A percentile compares a stretch with the other conserved stretches of the same genome.
These are phyloP conservation scores for Myotis daubentonii DNA, from an alignment of 2,797 vertebrate genomes.

Conservation along the genomic window DNA sequence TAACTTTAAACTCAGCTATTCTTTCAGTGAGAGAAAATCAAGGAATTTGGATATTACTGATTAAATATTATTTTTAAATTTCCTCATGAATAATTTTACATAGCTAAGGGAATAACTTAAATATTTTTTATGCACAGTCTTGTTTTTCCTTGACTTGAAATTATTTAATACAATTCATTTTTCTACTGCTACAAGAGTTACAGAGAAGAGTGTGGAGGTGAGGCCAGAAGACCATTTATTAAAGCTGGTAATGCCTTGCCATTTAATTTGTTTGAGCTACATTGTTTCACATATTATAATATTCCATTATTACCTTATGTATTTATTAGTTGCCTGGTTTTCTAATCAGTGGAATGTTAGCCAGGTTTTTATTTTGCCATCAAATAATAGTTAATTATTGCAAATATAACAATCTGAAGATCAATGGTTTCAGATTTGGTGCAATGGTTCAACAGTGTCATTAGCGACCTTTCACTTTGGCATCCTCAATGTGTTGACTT, in stretches of 20 bases:
- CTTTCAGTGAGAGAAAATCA: slow-evolving; percentile 28
- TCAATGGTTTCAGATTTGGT: neutral
- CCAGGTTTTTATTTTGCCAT: slow-evolving; percentile 25
- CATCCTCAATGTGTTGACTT: neutral
- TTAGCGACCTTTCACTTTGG: neutral
- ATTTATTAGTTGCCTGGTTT: slow-evolving; percentile 15
- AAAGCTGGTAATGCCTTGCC: slow-evolving; percentile 40
- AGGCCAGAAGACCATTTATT: slow-evolving; percentile 17
- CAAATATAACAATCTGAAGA: slow-evolving; percentile 12
- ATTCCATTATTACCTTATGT: neutral
- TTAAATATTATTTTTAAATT: slow-evolving; percentile 31
- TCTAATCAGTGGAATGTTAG: slow-evolving; percentile 51
- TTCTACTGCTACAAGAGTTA: slow-evolving; percentile 5
- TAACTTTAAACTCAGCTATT: slow-evolving; percentile 32
- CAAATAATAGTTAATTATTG: slow-evolving; percentile 6
- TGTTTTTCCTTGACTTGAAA: slow-evolving; percentile 44
- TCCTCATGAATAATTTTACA: neutral
- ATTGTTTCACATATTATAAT: slow-evolving; percentile 4
- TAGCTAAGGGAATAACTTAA: slow-evolving; percentile 17
- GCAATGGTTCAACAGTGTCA: neutral
- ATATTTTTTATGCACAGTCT: slow-evolving; percentile 25
- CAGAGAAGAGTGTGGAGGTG: slow-evolving; percentile 3
- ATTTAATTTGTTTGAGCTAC: neutral
- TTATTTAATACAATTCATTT: slow-evolving; percentile 22
- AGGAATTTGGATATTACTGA: slow-evolving; percentile 35